Base-by-base conservation (phyloP, 2,888 invertebrate species). In the Caenorhabditis imperialis region DNA sequence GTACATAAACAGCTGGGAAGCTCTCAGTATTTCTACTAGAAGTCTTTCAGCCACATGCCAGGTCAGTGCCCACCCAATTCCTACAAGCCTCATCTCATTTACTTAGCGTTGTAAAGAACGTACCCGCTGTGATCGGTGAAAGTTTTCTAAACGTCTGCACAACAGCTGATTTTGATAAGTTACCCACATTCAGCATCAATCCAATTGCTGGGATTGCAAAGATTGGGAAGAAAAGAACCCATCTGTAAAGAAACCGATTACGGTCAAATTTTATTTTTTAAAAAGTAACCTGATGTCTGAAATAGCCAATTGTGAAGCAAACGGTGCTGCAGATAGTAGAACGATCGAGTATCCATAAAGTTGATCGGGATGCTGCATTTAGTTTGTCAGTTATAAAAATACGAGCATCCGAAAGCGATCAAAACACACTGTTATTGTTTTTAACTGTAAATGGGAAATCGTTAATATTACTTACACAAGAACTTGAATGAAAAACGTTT, bases 51-150 rank as follows among this genome's bases (percentile, higher is more conserved):
- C 76, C 1, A 73, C 51, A 25, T 78, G 72, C 80, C 81, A 81
- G n/a, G 81, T 79, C 22, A 83, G 44, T 1, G 81, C 81, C 80
- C 80, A 83, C 0, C 81, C 81, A 44, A 83, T 62, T 35, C 83
- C 82, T 82, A 33, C 10, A 70, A 58, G 35, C n/a, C n/a, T n/a
- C n/a, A n/a, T n/a, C n/a, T n/a, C n/a, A n/a, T n/a, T n/a, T n/a
- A n/a, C n/a, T n/a, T n/a, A n/a, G n/a, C n/a, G n/a, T n/a, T n/a
- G n/a, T n/a, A 38, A 44, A 27, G 0, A 42, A 40, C 60, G 16
- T 57, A 82, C 82, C 82, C 47, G 80, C 70, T 8, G 77, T 67
- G 18, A 83, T 75, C 4, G 83, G 83, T 25, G 78, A 69, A 18
- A 83, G 60, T 54, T 76, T 67, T 18, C 77, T 65, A 37, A 74